These are phyloP conservation scores for Conistra vaccinii DNA, from an alignment of 2,888 invertebrate species.

Conservation along the genomic window DNA sequence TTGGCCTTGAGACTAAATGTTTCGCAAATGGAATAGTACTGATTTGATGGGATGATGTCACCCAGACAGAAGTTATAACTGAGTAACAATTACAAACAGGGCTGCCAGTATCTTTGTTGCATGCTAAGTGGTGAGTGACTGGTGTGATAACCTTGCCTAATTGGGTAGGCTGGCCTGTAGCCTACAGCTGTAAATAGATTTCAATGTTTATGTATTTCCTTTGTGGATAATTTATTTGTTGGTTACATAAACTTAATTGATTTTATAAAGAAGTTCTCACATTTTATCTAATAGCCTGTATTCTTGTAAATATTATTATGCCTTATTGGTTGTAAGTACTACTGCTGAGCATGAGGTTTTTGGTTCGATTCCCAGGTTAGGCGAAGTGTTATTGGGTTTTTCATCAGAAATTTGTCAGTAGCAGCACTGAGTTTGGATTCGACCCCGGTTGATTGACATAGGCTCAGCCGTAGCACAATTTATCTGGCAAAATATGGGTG, in stretches of 20 bases:
- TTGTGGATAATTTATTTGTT: neutral
- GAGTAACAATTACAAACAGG: slow-evolving; percentile 75
- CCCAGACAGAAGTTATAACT: slow-evolving; percentile 70
- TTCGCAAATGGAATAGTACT: slow-evolving; percentile 73
- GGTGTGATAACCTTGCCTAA: slow-evolving; percentile 72
- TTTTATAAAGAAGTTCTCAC: neutral
- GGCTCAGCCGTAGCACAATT: neutral
- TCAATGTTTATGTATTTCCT: slow-evolving; percentile 22
- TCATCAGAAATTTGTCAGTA: neutral
- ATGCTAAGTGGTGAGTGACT: slow-evolving; percentile 81
- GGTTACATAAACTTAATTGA: neutral
- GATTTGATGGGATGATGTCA: slow-evolving; percentile 86
- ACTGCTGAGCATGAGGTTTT: neutral
- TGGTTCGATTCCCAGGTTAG: neutral
- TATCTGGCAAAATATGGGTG: neutral
- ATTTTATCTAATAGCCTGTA: too few relatives aligned
- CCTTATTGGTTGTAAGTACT: neutral
- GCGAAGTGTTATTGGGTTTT: neutral
- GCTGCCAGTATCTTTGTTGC: slow-evolving; percentile 69
- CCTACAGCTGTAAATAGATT: slow-evolving; percentile 26
- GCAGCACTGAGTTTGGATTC: neutral
- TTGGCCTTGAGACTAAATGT: slow-evolving; percentile 76
- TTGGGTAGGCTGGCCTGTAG: slow-evolving; percentile 46
- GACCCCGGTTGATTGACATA: too few relatives aligned
- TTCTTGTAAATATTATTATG: neutral